These are phyloP conservation scores for Heliconius himera DNA, from an alignment of 1,140 invertebrate genomes.

Conservation along the genomic window DNA sequence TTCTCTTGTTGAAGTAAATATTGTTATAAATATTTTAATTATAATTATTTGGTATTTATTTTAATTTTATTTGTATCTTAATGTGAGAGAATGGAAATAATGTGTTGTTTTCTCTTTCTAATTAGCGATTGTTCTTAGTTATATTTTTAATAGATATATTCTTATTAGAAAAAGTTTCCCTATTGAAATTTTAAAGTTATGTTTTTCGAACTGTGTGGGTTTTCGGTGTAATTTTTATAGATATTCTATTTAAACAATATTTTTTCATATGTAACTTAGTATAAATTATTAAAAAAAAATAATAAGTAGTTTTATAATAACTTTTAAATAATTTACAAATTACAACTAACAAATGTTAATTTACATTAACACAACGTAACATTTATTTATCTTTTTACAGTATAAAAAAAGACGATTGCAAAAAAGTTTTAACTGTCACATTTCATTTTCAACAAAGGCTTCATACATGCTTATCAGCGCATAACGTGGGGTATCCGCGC, in stretches of 20 bases:
- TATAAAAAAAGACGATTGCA: not conserved
- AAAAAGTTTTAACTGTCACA: not conserved
- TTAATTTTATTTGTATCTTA: not conserved
- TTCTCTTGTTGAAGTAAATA: not conserved
- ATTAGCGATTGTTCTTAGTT: too few relatives aligned
- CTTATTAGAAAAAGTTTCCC: too few relatives aligned
- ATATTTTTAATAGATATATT: too few relatives aligned
- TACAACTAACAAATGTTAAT: too few relatives aligned
- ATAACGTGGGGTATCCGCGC: not conserved
- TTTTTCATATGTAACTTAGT: too few relatives aligned
- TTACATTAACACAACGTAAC: not conserved
- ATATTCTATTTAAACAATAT: too few relatives aligned
- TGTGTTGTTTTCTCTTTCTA: too few relatives aligned
- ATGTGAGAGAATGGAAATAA: not conserved
- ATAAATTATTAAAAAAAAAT: too few relatives aligned
- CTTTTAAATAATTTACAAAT: too few relatives aligned
- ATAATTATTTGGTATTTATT: not conserved
- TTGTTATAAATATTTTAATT: not conserved
- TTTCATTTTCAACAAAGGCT: not conserved
- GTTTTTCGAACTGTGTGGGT: not conserved
- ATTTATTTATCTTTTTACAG: not conserved
- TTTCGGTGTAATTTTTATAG: too few relatives aligned
- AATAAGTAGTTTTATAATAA: too few relatives aligned
- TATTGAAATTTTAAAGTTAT: not conserved
- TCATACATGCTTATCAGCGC: conserved; percentile 12